phyloP scores from a whole-genome alignment of 2,888 invertebrate genomes.

The Geophilus truncorum region DNA sequence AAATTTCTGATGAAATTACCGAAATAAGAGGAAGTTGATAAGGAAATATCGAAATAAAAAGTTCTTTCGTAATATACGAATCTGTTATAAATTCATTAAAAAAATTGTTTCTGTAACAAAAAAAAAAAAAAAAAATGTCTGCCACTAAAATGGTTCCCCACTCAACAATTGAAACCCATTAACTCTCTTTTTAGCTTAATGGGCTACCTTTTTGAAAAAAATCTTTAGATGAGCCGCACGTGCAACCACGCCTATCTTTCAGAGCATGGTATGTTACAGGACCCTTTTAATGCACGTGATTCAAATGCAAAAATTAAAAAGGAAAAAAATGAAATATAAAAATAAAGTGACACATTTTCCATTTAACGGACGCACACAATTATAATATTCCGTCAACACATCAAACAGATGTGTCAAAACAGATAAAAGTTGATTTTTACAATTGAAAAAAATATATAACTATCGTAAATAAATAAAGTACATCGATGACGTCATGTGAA shows the following conservation, averaged over 20 bases:
- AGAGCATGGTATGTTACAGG: too few relatives aligned
- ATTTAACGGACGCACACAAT: too few relatives aligned
- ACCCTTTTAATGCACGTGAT: not conserved
- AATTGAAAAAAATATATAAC: not conserved
- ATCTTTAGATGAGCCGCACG: not conserved
- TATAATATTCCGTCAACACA: too few relatives aligned
- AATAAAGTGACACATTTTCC: too few relatives aligned
- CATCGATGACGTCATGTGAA: not conserved
- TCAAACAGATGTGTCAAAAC: too few relatives aligned
- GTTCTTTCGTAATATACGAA: not conserved
- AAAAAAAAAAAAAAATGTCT: not conserved
- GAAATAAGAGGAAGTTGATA: not conserved
- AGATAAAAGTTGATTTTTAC: too few relatives aligned
- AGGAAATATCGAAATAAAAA: not conserved
- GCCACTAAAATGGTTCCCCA: not conserved
- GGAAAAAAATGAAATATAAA: not conserved
- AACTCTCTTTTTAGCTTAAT: not conserved
- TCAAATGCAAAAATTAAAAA: not conserved
- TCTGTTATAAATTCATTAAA: not conserved
- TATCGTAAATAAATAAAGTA: not conserved
- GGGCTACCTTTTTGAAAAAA: not conserved
- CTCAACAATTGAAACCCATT: not conserved
- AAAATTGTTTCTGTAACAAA: not conserved
- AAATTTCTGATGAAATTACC: not conserved
- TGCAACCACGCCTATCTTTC: not conserved